Percentiles rank a stretch among this genome's conserved stretches.
These are phyloP conservation scores for Sarcophilus harrisii DNA, from an alignment of 2,797 vertebrate species.

Conservation along the genomic window DNA sequence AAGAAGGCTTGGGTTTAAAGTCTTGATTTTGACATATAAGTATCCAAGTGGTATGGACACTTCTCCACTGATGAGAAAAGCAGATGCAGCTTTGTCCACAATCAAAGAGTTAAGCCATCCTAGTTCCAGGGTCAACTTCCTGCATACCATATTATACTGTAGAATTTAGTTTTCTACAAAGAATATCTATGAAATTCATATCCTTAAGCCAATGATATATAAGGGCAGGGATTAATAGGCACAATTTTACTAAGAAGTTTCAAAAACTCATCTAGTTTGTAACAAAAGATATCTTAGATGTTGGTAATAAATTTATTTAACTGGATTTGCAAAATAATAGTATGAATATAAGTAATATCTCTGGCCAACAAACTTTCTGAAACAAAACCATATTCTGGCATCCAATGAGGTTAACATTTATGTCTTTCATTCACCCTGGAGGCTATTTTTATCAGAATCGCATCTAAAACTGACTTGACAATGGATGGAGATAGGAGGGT, in stretches of 20 bases:
- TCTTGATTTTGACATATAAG: not conserved
- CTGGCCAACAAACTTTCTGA: not conserved
- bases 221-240: not conserved
- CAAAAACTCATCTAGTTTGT: not conserved
- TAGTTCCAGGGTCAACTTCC: not conserved
- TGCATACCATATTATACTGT: not conserved
- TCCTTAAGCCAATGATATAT: not conserved
- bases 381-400: not conserved
- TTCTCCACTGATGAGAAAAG: not conserved
- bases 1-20: not conserved
- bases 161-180: not conserved
- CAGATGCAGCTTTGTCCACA: not conserved
- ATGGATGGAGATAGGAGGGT: not conserved
- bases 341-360: not conserved
- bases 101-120: not conserved
- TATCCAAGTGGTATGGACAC: not conserved
- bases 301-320: not conserved
- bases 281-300: not conserved
- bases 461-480: conserved; percentile 8
- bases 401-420: not conserved
- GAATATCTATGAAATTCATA: not conserved
- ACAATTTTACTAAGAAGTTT: not conserved
- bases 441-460: not conserved
- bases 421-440: conserved; percentile 6
- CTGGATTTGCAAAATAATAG: not conserved